Evolutionary conservation across 2,113 vertebrate genomes (phyloP).

Genomic region (Microcebus griseorufus): DNA sequence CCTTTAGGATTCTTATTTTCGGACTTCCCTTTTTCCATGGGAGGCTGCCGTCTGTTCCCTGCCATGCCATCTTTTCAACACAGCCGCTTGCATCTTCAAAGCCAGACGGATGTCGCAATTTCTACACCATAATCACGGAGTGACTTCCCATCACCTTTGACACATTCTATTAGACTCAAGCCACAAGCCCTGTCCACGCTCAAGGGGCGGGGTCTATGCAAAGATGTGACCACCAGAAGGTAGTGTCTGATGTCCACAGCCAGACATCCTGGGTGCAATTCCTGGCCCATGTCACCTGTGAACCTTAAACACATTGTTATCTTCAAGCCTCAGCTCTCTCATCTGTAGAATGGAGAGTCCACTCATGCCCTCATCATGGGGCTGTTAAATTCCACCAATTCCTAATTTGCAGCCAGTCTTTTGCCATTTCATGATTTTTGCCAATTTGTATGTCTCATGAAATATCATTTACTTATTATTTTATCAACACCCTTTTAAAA

Average conservation of each 20-base stretch:
- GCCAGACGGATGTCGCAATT: background rate
- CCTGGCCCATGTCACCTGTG: accelerated
- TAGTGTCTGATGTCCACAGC: too few species aligned
- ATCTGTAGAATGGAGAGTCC: background rate
- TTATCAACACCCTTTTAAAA: background rate
- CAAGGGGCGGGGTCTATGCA: background rate
- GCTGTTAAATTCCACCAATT: background rate
- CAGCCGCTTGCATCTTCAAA: background rate
- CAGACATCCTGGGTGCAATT: background rate
- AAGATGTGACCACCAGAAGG: background rate
- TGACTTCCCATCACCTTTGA: background rate
- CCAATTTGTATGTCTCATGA: background rate
- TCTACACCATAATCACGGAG: too few species aligned
- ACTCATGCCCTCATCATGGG: background rate
- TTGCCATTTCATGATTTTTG: background rate
- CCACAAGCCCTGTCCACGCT: background rate
- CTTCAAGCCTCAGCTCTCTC: background rate
- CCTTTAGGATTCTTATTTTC: background rate
- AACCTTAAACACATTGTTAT: background rate
- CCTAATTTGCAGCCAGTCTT: background rate
- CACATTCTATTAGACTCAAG: background rate
- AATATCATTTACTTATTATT: background rate
- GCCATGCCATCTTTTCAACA: background rate
- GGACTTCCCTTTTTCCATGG: background rate
- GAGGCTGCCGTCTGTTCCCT: background rate